Evolutionary conservation across 2,888 invertebrate genomes (phyloP).

Genomic region (Platycheirus rosarum): DNA sequence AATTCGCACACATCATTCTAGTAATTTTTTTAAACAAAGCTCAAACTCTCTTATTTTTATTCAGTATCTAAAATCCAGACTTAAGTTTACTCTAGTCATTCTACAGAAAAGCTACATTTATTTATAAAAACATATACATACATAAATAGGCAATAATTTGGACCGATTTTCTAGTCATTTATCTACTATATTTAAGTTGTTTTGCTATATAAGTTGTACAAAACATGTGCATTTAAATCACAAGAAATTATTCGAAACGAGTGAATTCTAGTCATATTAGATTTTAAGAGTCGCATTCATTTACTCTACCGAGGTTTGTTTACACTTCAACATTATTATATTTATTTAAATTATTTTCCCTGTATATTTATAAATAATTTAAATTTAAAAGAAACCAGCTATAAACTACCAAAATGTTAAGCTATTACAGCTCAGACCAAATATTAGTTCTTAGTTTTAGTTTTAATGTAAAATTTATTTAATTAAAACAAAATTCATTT

Average conservation of each 20-base stretch:
- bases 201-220: slow-evolving; percentile 27
- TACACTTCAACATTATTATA: slow-evolving; percentile 19
- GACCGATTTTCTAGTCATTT: not conserved
- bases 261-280: slow-evolving; percentile 71
- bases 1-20: no score
- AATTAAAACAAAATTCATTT: slow-evolving; percentile 23
- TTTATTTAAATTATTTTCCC: slow-evolving; percentile 1
- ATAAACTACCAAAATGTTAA: slow-evolving; percentile 52
- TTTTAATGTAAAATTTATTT: slow-evolving; percentile 1
- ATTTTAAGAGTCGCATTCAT: slow-evolving; percentile 45
- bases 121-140: not conserved
- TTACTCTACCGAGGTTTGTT: slow-evolving; percentile 22
- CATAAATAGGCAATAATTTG: not conserved
- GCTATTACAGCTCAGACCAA: slow-evolving; percentile 66
- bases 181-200: not conserved
- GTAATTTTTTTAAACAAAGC: no score
- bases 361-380: slow-evolving; percentile 1
- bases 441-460: slow-evolving; percentile 40
- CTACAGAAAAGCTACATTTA: no score
- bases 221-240: not conserved
- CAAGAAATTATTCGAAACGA: slow-evolving; percentile 25
- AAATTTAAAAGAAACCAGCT: slow-evolving; percentile 51
- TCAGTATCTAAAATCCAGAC: no score
- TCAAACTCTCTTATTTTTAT: no score
- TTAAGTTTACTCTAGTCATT: no score